Evolutionary conservation across 2,113 vertebrate species (phyloP), one percentile per base, ranked within the genome.

Genomic region (Dasyornis broadbenti): DNA sequence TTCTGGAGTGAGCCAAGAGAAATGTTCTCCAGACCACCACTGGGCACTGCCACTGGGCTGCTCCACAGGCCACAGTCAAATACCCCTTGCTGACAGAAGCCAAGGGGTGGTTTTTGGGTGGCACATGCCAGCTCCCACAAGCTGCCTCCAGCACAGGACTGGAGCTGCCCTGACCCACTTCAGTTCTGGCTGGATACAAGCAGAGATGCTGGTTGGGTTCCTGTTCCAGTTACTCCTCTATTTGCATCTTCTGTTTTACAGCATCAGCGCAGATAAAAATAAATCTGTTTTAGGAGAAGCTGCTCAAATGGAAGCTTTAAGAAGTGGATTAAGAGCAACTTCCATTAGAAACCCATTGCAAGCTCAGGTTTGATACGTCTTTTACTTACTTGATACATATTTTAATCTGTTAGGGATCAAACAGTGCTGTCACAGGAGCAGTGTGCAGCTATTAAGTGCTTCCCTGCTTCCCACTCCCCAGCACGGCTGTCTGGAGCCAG

Each of bases 341-440:
- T 82, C 69, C 49, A 84, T 68, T 60, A 92, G 52, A 89, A 76
- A 60, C 10, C 53, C 64, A 78, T 4, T 26, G 23, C 31, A 68
- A 86, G 33, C 44, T 71, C 54, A 60, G 15, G 44, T 93, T 70
- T 77, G 40, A 49, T 56, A 66, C 19, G 65, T 63, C 57, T 61
- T 91, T 82, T 69, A 82, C 79, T 92, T 87, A 53, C 47, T 61
- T 72, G 53, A 87, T 92, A 71, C 19, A 19, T 64, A 40, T 47
- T 91, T 87, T 60, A 75, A 49, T 80, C 63, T 42, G 28, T 42
- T 65, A 80, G 65, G 35, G 44, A 61, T 61, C 54, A 49, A 65
- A 85, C 10, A 16, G 45, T 7, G 1, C 59, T 87, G 76, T 63
- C 49, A 63, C 35, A 39, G 0, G 1, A 90, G 42, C 53, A 71